A percentile compares a stretch with the other conserved stretches of the same genome.
Conservation (phyloP, 1,140 invertebrate genomes). For the Melitaea cinxia region DNA sequence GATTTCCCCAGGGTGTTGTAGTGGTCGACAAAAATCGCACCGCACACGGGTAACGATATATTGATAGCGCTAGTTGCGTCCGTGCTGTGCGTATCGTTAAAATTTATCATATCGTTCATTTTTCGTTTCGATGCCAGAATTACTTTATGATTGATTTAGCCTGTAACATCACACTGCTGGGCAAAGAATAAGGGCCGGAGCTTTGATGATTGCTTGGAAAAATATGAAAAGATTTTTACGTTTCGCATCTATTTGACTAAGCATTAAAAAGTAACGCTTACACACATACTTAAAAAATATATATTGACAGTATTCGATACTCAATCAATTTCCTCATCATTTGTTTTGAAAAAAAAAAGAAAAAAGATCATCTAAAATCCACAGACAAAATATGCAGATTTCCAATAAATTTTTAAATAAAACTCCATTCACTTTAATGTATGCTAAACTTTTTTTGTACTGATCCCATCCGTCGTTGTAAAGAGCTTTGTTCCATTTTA, state of each 20-base stretch:
- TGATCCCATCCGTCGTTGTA: constrained; percentile 8
- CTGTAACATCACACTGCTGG: too few species aligned
- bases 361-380: background rate
- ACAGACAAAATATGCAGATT: constrained; percentile 6
- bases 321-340: background rate
- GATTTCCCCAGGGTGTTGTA: constrained; percentile 50
- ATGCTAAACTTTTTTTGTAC: constrained; percentile 9
- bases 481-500: constrained; percentile 11
- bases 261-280: background rate
- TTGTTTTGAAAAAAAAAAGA: background rate
- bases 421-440: constrained; percentile 2
- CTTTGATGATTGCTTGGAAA: too few species aligned
- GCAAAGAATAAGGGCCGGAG: too few species aligned
- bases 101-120: background rate
- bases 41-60: constrained; percentile 31
- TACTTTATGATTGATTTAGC: background rate
- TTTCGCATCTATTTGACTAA: background rate
- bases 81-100: constrained; percentile 3
- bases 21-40: constrained; percentile 39
- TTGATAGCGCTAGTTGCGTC: constrained; percentile 31
- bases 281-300: too few species aligned
- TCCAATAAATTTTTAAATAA: constrained; percentile 7
- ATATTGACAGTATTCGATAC: too few species aligned
- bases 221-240: background rate
- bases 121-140: background rate